Evolutionary conservation across 2,797 vertebrate species (phyloP).

Genomic region (Borostomias antarcticus): DNA sequence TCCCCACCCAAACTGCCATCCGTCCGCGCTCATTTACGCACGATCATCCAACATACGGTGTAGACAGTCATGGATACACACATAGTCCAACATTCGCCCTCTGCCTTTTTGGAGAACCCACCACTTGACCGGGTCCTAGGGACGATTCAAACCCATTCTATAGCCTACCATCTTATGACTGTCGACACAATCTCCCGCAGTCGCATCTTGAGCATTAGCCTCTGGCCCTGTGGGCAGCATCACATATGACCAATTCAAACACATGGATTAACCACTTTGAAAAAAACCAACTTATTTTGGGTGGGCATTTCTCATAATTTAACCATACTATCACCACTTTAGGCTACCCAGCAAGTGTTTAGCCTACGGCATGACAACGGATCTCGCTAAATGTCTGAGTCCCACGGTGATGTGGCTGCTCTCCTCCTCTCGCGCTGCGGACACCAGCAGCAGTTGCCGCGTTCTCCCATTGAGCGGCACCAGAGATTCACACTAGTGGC

Average conservation of each 20-base stretch:
- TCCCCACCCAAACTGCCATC: neutral
- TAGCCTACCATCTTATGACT: too few relatives aligned
- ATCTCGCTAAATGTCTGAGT: conserved; percentile 18
- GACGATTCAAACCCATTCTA: too few relatives aligned
- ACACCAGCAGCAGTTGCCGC: conserved; percentile 79
- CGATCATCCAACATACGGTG: neutral
- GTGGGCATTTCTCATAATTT: too few relatives aligned
- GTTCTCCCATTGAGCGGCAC: conserved; percentile 92
- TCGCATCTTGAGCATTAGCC: too few relatives aligned
- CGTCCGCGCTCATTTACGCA: neutral
- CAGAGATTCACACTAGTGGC: conserved; percentile 77
- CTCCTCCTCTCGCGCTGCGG: conserved; percentile 36
- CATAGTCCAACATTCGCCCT: neutral
- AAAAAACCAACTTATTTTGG: neutral
- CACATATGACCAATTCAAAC: too few relatives aligned
- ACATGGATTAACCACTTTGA: too few relatives aligned
- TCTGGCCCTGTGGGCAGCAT: too few relatives aligned
- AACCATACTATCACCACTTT: too few relatives aligned
- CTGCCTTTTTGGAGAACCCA: neutral
- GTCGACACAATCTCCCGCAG: too few relatives aligned
- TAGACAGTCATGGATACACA: neutral
- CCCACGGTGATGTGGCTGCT: conserved; percentile 40
- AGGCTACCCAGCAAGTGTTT: too few relatives aligned
- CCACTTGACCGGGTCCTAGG: neutral
- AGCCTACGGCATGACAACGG: neutral